Base-by-base conservation (phyloP, 2,888 invertebrate species). In the Nymphalis urticae region DNA sequence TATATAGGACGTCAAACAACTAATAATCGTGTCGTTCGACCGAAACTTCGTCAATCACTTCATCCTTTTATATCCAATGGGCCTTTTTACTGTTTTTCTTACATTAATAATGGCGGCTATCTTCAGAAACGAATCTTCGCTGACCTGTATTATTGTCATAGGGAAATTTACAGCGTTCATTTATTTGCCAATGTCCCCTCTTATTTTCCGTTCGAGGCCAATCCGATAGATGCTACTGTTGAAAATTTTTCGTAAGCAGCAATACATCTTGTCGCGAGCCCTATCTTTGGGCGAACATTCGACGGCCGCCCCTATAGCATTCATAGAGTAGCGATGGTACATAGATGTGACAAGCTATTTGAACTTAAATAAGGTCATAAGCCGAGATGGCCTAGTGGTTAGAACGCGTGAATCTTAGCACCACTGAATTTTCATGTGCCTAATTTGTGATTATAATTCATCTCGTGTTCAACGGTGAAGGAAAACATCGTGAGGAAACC, bases 131-230 rank as follows among this genome's bases (percentile, higher is more conserved):
- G 86, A 87, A 92, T 92, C 92, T 92, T 91, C 89, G 92, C 92
- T 92, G 92, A 92, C 91, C 92, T 92, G 92, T 92, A 91, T 92
- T 92, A 92, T 92, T 92, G 91, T 92, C 92, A 91, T 90, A 89
- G 87, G 85, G 91, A 90, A 90, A 92, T 92, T 92, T 92, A 92
- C 86, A 83, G 82, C 89, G 82, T 79, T 92, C 92, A 92, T 92
- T 92, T 92, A 91, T 92, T 88, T 89, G 86, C 85, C 85, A 83
- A 79, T 88, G 86, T 88, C 90, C 90, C 92, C 90, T 92, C 92
- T 93, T 93, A 92, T 92, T 93, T 93, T 93, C 89, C 89, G 90
- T 92, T 92, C 87, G 87, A 83, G 85, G 89, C 90, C 89, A 91
- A 92, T 92, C 90, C 87, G 89, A 89, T 90, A 90, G 89, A 87